phyloP scores from a whole-genome alignment of 2,888 invertebrate genomes.

The Steinernema scapterisci region DNA sequence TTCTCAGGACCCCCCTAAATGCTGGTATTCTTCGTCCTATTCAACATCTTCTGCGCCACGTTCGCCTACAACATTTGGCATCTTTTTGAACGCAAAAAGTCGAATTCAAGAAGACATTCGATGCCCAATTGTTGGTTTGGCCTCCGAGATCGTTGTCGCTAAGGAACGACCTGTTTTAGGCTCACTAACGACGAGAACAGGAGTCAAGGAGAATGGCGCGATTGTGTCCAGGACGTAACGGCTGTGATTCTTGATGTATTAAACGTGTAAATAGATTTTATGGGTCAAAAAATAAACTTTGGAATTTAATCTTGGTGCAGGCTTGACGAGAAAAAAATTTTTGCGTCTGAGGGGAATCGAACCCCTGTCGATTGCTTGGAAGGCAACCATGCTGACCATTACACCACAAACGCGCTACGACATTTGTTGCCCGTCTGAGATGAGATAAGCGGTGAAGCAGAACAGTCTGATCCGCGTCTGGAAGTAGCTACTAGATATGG shows the following conservation, averaged over 20 bases:
- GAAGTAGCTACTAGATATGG: too few relatives aligned
- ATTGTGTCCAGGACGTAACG: neutral
- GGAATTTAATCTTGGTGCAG: too few relatives aligned
- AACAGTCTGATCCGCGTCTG: too few relatives aligned
- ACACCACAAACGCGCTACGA: too few relatives aligned
- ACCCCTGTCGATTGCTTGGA: too few relatives aligned
- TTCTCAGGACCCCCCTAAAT: neutral
- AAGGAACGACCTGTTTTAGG: neutral
- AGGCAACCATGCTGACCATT: too few relatives aligned
- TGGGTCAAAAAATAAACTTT: neutral
- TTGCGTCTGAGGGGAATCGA: too few relatives aligned
- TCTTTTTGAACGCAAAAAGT: slow-evolving; percentile 17
- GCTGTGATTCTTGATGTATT: neutral
- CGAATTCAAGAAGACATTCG: slow-evolving; percentile 9
- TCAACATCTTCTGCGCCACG: slow-evolving; percentile 20
- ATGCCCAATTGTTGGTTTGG: neutral
- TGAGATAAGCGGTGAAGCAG: too few relatives aligned
- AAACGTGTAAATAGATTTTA: neutral
- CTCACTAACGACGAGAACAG: neutral
- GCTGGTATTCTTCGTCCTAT: neutral
- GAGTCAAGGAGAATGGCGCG: neutral
- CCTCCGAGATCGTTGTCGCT: neutral
- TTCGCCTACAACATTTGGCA: slow-evolving; percentile 22
- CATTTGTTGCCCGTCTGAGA: too few relatives aligned
- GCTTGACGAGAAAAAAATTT: too few relatives aligned